A percentile compares a stretch with the other conserved stretches of the same genome.
Evolutionary conservation across 2,888 invertebrate genomes (phyloP).

Genomic region (Sisyra terminalis): DNA sequence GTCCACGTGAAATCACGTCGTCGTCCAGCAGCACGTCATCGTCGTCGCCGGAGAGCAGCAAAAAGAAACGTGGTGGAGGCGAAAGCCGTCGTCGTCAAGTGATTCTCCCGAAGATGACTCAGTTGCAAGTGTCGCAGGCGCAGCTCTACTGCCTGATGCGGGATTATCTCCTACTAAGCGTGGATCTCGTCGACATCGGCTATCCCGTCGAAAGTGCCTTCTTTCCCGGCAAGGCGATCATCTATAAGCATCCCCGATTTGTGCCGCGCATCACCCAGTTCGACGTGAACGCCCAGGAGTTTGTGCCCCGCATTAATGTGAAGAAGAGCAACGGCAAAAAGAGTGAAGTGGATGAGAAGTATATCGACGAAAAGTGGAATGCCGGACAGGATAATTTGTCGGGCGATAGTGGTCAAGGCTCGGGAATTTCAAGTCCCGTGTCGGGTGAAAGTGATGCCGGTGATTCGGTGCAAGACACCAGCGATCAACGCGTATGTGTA

Average conservation of each 20-base stretch:
- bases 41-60: slow-evolving; percentile 17
- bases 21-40: slow-evolving; percentile 8
- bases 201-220: slow-evolving; percentile 51
- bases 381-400: slow-evolving; percentile 6
- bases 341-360: not conserved
- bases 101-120: slow-evolving; percentile 19
- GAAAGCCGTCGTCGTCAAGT: slow-evolving; percentile 4
- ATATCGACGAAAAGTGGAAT: not conserved
- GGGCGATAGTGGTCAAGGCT: slow-evolving; percentile 6
- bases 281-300: slow-evolving; percentile 52
- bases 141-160: slow-evolving; percentile 39
- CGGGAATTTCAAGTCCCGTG: slow-evolving; percentile 10
- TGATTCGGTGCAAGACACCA: slow-evolving; percentile 1
- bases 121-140: slow-evolving; percentile 31
- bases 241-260: slow-evolving; percentile 30
- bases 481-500: slow-evolving; percentile 41
- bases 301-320: slow-evolving; percentile 31
- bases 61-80: slow-evolving; percentile 16
- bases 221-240: slow-evolving; percentile 42
- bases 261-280: slow-evolving; percentile 19
- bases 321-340: not conserved
- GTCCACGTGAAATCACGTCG: slow-evolving; percentile 15
- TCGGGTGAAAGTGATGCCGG: slow-evolving; percentile 2
- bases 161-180: slow-evolving; percentile 36
- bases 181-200: slow-evolving; percentile 46